Evolutionary conservation across 2,113 vertebrate genomes (phyloP).

Genomic region (Hepsetus odoe): DNA sequence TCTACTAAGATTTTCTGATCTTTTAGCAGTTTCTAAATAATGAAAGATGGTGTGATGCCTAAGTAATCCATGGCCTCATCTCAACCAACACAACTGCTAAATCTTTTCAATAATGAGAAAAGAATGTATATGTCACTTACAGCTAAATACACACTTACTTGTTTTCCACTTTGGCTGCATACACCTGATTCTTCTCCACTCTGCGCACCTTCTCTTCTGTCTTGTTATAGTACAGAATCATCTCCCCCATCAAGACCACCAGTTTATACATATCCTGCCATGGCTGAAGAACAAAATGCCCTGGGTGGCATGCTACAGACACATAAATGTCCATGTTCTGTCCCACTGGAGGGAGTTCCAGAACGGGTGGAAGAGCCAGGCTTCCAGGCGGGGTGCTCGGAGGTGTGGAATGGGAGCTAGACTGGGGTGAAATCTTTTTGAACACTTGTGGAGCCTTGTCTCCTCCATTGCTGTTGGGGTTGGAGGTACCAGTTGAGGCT

Average conservation of each 20-base stretch:
- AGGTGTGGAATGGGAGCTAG: conserved; percentile 42
- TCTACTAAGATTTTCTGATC: neutral
- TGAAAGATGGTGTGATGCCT: neutral
- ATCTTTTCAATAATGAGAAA: neutral
- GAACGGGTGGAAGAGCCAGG: conserved; percentile 76
- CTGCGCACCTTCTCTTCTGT: conserved; percentile 78
- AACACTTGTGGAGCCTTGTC: conserved; percentile 46
- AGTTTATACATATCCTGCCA: conserved; percentile 95
- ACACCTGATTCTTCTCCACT: conserved; percentile 87
- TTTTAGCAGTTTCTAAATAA: neutral
- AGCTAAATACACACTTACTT: conserved; percentile 78
- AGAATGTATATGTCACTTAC: neutral
- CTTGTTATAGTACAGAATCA: conserved; percentile 92
- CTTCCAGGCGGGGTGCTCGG: conserved; percentile 39
- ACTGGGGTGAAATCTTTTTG: conserved; percentile 24
- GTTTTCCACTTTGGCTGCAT: conserved; percentile 93
- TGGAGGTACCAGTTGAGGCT: conserved; percentile 40
- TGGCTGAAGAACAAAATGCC: conserved; percentile 93
- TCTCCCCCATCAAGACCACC: conserved; percentile 94
- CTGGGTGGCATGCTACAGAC: conserved; percentile 93
- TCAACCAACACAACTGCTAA: neutral
- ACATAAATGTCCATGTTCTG: conserved; percentile 89
- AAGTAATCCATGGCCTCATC: neutral
- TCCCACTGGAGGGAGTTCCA: conserved; percentile 80
- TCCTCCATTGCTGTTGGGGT: conserved; percentile 20